Evolutionary conservation across 2,113 vertebrate species (phyloP), one percentile per base, ranked within the genome.

Genomic region (Suncus etruscus): DNA sequence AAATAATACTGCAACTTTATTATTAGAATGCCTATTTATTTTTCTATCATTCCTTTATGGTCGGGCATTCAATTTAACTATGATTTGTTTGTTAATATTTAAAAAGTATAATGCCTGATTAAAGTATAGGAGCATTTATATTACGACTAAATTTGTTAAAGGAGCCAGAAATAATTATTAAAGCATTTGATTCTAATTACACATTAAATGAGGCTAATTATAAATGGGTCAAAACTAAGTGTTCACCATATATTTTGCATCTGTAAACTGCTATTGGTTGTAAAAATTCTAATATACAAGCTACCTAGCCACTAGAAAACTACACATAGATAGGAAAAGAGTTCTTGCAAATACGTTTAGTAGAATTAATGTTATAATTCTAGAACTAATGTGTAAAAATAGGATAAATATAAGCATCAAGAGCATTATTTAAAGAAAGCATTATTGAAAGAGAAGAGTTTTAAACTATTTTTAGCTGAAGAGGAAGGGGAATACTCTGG

Each of bases 371-470:
- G 68, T 58, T 29, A 32, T 0, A 24, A 15, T 3, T 68, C 9
- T 93, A 68, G 0, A 83, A 75, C 54, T 92, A 51, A 80, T 86
- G 39, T 73, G 66, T 79, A 68, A 72, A 3, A 70, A 89, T 18
- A 58, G n/a, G 14, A 91, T 65, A 9, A 77, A 76, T 77, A 1
- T 76, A 1, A 22, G 65, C 72, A 86, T 90, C 27, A 29, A 31
- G 25, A 70, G 4, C 5, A 0, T 76, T 74, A 61, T 25, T 78
- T 50, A 11, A 22, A 1, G 6, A 75, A 89, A 12, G 25, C 0
- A 58, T 72, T 73, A 78, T 69, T 68, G 48, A 69, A 85, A 3
- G 4, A 74, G 3, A 68, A 69, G 16, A 32, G 1, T 68, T 86
- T 87, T 39, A 16, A 86, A 8, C n/a, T 87, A 3, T 6, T 48